Percentiles rank a stretch among this genome's conserved stretches.
phyloP scores from a whole-genome alignment of 2,797 vertebrate genomes.

The Falco rusticolus region DNA sequence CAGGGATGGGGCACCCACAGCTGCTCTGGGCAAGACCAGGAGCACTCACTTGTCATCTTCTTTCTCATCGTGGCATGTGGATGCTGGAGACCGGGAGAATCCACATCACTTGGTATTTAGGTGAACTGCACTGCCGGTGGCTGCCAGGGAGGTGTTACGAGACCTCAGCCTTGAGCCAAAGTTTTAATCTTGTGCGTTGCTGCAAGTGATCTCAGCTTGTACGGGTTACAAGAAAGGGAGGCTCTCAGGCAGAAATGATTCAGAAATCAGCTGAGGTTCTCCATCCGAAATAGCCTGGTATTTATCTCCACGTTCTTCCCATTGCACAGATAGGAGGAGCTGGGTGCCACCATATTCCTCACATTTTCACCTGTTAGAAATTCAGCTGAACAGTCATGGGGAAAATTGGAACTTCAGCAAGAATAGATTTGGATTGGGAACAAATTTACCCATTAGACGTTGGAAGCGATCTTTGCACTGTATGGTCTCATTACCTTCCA shows the following conservation, averaged over 20 bases:
- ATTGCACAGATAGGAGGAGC: rapidly evolving
- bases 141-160: neutral
- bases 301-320: neutral
- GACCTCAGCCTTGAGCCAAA: neutral
- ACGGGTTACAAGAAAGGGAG: neutral
- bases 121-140: neutral
- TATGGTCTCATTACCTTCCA: no score
- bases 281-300: neutral
- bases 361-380: neutral
- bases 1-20: no score
- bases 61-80: neutral
- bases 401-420: neutral
- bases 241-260: neutral
- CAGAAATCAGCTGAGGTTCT: neutral
- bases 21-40: no score
- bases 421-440: neutral
- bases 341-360: neutral
- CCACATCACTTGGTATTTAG: no score
- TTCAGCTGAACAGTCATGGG: neutral
- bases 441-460: neutral
- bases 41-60: neutral
- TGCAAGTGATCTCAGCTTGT: neutral
- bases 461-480: neutral
- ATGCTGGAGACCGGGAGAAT: neutral
- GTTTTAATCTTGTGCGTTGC: neutral